These are phyloP conservation scores for Pitangus sulphuratus DNA, from an alignment of 2,797 vertebrate genomes.

Conservation along the genomic window DNA sequence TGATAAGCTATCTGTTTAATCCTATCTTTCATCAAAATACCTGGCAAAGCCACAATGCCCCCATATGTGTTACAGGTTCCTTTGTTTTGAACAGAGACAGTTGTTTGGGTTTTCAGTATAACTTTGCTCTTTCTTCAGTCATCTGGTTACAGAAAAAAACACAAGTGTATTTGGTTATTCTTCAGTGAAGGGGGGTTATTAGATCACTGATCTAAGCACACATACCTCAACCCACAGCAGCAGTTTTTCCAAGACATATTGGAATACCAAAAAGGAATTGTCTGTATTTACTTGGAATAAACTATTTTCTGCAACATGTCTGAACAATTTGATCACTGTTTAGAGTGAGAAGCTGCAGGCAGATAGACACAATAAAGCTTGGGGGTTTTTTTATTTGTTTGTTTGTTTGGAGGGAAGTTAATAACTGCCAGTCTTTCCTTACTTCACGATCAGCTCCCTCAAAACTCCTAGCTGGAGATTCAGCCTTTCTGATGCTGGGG, in stretches of 20 bases:
- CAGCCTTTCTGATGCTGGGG: not conserved
- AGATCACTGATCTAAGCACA: not conserved
- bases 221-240: not conserved
- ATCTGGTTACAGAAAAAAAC: not conserved
- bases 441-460: not conserved
- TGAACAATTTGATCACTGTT: not conserved
- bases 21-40: not conserved
- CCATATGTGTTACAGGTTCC: not conserved
- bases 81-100: not conserved
- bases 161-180: not conserved
- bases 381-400: not conserved
- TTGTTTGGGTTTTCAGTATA: not conserved
- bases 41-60: not conserved
- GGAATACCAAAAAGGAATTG: conserved; percentile 36
- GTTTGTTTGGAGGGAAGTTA: not conserved
- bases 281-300: conserved; percentile 36
- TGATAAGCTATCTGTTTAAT: not conserved
- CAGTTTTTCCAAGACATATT: not conserved
- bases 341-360: conserved; percentile 1
- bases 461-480: not conserved
- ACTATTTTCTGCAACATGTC: not conserved
- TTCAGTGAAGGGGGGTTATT: not conserved
- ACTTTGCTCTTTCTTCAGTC: not conserved
- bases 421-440: not conserved
- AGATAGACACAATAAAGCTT: conserved; percentile 17